Conservation (phyloP, 1,140 invertebrate species). For the Aphidius ervi region DNA sequence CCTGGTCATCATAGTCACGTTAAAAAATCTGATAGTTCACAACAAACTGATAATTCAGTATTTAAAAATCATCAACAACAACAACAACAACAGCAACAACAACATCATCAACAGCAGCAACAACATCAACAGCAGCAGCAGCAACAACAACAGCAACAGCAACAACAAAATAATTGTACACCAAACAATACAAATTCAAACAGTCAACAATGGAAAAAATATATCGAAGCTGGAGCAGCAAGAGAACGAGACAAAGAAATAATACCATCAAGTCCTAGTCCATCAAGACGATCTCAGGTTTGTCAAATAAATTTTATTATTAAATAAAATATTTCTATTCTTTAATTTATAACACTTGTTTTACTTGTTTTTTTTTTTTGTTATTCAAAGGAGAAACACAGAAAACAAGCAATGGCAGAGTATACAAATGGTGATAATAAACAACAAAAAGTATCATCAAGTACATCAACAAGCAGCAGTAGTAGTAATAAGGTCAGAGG, state of each 20-base stretch:
- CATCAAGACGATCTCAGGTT: constrained; percentile 47
- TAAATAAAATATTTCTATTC: not conserved
- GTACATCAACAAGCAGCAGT: constrained; percentile 48
- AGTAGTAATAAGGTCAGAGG: constrained; percentile 60
- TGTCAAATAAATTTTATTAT: constrained; percentile 7
- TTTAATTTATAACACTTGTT: not conserved
- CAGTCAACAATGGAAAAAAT: constrained; percentile 59
- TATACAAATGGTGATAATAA: constrained; percentile 45
- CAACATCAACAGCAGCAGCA: constrained; percentile 26
- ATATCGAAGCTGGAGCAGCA: constrained; percentile 52
- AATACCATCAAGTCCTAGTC: constrained; percentile 47
- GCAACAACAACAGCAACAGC: constrained; percentile 28
- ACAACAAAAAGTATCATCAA: constrained; percentile 48
- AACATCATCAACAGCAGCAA: constrained; percentile 19
- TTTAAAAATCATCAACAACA: constrained; percentile 50
- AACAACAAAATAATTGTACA: constrained; percentile 32
- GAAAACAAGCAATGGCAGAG: constrained; percentile 49
- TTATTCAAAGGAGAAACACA: constrained; percentile 42
- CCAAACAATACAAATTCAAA: constrained; percentile 47
- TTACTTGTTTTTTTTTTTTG: constrained; percentile 5
- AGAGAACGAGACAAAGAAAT: constrained; percentile 47
- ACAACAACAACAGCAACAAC: constrained; percentile 23
- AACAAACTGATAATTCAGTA: constrained; percentile 58
- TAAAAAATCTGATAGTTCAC: constrained; percentile 58
- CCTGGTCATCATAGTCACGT: constrained; percentile 47